phyloP scores from a whole-genome alignment of 2,113 vertebrate genomes.

The Seriola dumerili region DNA sequence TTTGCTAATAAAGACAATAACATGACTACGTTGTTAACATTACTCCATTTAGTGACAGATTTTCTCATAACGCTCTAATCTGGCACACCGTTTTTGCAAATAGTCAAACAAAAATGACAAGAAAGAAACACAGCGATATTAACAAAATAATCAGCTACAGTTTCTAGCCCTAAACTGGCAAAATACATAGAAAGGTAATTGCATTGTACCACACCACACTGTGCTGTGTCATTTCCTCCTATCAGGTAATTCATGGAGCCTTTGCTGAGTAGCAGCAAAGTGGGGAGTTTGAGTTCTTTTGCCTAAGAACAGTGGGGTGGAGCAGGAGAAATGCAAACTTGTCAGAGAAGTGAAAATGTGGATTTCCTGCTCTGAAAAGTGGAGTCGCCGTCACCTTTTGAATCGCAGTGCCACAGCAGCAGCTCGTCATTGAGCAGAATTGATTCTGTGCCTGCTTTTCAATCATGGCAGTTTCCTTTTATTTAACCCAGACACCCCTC shows the following conservation, averaged over 20 bases:
- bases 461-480: background rate
- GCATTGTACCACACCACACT: background rate
- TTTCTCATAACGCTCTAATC: background rate
- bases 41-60: background rate
- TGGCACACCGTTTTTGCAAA: background rate
- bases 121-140: background rate
- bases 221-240: background rate
- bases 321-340: background rate
- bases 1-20: background rate
- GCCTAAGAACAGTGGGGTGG: background rate
- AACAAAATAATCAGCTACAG: background rate
- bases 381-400: background rate
- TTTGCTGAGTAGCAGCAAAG: background rate
- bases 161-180: background rate
- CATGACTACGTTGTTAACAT: background rate
- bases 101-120: background rate
- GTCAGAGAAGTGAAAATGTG: background rate
- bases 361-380: background rate
- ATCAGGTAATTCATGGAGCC: background rate
- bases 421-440: background rate
- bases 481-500: background rate
- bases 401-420: background rate
- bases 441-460: background rate
- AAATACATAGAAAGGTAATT: background rate
- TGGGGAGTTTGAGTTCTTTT: background rate